Conservation (phyloP, 2,797 vertebrate species). For the Oryzias sinensis region DNA sequence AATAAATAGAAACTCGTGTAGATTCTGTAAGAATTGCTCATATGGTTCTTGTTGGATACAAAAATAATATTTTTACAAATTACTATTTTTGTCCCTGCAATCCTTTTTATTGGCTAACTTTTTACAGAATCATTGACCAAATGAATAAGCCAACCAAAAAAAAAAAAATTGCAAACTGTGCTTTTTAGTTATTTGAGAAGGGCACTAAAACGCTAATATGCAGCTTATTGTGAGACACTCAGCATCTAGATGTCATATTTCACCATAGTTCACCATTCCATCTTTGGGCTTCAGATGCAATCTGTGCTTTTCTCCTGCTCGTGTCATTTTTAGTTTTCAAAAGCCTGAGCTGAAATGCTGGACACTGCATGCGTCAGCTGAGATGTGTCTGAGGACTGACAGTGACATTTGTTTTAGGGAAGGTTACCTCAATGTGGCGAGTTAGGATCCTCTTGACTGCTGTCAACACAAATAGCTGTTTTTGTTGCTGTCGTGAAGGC, state of each 20-base stretch:
- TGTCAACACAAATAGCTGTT: conserved; percentile 65
- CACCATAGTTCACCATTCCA: neutral
- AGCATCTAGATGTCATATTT: conserved; percentile 7
- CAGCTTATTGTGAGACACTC: neutral
- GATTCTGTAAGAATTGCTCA: no score
- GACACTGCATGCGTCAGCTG: conserved; percentile 47
- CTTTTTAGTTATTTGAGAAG: no score
- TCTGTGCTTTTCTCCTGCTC: conserved; percentile 5
- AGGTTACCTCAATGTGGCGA: conserved; percentile 65
- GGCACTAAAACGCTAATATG: no score
- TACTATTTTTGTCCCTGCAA: no score
- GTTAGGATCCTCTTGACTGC: conserved; percentile 62
- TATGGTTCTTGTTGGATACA: no score
- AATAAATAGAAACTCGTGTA: no score
- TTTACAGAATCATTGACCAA: no score
- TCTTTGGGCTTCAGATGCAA: conserved; percentile 22
- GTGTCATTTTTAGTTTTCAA: conserved; percentile 44
- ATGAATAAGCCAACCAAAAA: neutral
- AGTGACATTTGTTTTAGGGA: conserved; percentile 72
- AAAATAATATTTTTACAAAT: no score
- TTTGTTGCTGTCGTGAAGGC: conserved; percentile 40
- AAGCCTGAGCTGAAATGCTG: conserved; percentile 32
- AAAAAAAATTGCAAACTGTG: neutral
- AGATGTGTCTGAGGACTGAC: conserved; percentile 37
- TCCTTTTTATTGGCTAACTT: no score